Evolutionary conservation across 1,140 invertebrate genomes (phyloP), one percentile per base, ranked within the genome.

Genomic region (Trypoxylus dichotomus): DNA sequence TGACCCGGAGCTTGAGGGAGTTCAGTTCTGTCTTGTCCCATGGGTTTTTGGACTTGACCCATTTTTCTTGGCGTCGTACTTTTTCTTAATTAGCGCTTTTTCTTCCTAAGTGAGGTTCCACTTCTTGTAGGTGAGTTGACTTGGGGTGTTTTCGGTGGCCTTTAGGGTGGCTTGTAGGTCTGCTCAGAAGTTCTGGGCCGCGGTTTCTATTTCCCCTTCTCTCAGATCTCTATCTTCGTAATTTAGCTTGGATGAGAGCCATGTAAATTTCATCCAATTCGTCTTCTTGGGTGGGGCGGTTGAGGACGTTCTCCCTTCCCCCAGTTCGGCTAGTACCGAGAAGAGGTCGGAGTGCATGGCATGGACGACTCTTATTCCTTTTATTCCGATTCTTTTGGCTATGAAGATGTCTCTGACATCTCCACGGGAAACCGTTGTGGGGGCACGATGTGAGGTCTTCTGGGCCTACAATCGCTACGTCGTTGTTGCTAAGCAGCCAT

Each of bases 61-160:
- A 75, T 42, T 10, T 54, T 75, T 54, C 43, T 75, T 75, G 21
- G 43, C 41, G 3, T 75, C 41, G 74, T 75, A 41, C 24, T 75
- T 75, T 21, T 54, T 54, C 15, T 25, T 47, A 3, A 75, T 1
- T 1, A 74, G 25, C 8, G 15, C n/a, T 15, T 75, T 75, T 54
- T 75, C 41, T 6, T 54, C 43, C 11, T 27, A 11, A 11, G 8
- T n/a, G 2, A 75, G 47, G 15, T n/a, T n/a, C 37, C 29, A 43
- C 15, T 24, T 75, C 3, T 75, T 75, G 74, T 3, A 47, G 15
- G 11, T 13, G 6, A 3, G 1, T 2, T 6, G 6, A 7, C 42
- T 25, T 1, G 13, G 2, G 3, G 58, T 21, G 5, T 63, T n/a
- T 27, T 63, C 72, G 1, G 29, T 25, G 2, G 32, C 7, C 32